phyloP scores from a whole-genome alignment of 2,113 vertebrate species.

The Cryptotis parvus region DNA sequence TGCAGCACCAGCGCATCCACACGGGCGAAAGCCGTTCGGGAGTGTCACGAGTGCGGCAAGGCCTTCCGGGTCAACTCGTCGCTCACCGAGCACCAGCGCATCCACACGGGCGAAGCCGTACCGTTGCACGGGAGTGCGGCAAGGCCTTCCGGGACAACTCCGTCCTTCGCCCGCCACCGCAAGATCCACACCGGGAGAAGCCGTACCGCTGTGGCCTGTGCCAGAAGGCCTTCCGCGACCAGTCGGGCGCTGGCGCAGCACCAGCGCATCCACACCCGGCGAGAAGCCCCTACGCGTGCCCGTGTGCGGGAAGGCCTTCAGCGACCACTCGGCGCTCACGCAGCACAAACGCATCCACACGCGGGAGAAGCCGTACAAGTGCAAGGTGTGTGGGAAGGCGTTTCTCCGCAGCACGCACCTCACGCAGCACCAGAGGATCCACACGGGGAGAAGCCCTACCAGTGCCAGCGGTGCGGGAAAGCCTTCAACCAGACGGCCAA shows the following conservation, averaged over 20 bases:
- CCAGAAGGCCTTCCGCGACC: conserved; percentile 78
- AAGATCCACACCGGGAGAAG: conserved; percentile 81
- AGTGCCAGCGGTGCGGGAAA: conserved; percentile 82
- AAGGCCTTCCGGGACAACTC: conserved; percentile 82
- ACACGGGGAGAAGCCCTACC: conserved; percentile 84
- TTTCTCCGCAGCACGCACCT: conserved; percentile 82
- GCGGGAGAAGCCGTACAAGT: conserved; percentile 81
- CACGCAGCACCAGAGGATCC: conserved; percentile 78
- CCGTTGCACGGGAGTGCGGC: conserved; percentile 66
- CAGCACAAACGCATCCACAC: conserved; percentile 83
- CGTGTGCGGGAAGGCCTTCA: conserved; percentile 75
- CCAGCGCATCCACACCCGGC: conserved; percentile 80
- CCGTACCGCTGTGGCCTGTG: conserved; percentile 80
- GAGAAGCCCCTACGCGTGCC: conserved; percentile 78
- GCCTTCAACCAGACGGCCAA: conserved; percentile 82
- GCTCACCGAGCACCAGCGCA: conserved; percentile 79
- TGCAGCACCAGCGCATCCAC: conserved; percentile 80
- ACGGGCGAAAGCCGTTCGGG: conserved; percentile 82
- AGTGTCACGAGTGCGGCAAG: conserved; percentile 79
- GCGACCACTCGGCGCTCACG: conserved; percentile 78
- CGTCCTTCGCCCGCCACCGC: conserved; percentile 75
- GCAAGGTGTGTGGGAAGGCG: conserved; percentile 79
- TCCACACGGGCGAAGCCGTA: conserved; percentile 81
- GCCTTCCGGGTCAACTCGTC: conserved; percentile 79
- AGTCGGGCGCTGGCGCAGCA: conserved; percentile 78